A percentile compares a stretch with the other conserved stretches of the same genome.
phyloP scores from a whole-genome alignment of 2,888 invertebrate genomes.

The Osmoderma eremita region DNA sequence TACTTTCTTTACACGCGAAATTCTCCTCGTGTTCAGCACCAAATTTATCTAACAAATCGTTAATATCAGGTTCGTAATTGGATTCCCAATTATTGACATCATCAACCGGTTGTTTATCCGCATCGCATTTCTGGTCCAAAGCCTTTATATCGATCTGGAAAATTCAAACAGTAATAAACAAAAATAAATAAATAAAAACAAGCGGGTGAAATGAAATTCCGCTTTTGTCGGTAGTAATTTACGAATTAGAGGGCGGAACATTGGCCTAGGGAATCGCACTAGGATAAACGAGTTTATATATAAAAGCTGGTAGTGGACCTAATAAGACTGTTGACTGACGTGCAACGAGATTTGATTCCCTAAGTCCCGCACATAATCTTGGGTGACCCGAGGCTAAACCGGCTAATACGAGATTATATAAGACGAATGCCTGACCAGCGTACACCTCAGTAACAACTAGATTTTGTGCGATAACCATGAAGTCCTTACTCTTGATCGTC shows the following conservation, averaged over 20 bases:
- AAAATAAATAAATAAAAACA: constrained; percentile 34
- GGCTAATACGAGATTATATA: constrained; percentile 37
- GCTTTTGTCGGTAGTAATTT: constrained; percentile 12
- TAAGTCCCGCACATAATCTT: constrained; percentile 60
- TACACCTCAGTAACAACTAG: constrained; percentile 6
- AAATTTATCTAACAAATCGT: constrained; percentile 19
- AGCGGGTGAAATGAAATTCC: constrained; percentile 26
- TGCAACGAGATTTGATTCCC: constrained; percentile 55
- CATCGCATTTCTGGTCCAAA: constrained; percentile 18
- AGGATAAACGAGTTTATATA: constrained; percentile 24
- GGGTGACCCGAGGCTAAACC: constrained; percentile 49
- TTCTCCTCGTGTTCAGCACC: background rate
- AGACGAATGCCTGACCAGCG: background rate
- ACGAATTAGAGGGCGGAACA: constrained; percentile 29
- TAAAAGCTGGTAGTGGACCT: constrained; percentile 36
- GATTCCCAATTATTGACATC: constrained; percentile 4
- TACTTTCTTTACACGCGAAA: background rate
- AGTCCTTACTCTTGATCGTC: constrained; percentile 28
- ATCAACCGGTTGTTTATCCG: background rate
- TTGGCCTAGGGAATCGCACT: constrained; percentile 1
- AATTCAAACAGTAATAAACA: background rate
- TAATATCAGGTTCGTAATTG: constrained; percentile 6
- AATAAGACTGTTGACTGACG: constrained; percentile 51
- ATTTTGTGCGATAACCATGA: constrained; percentile 31
- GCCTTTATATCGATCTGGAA: constrained; percentile 34